phyloP scores from a whole-genome alignment of 1,140 invertebrate species.

The Chironomus tepperi region DNA sequence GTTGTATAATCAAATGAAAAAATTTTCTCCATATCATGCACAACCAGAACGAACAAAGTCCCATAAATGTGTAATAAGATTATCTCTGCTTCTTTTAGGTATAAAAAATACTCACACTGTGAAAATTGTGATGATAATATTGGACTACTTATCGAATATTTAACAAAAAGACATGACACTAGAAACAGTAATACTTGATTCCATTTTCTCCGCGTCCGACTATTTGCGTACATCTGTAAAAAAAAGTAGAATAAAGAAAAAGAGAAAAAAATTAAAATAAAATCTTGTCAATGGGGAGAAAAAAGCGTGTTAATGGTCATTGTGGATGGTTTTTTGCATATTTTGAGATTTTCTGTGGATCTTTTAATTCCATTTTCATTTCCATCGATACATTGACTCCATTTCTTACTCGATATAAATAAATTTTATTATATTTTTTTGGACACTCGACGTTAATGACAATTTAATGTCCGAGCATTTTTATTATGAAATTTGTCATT shows the following conservation, averaged over 20 bases:
- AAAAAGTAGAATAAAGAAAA: conserved; percentile 8
- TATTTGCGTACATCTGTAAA: conserved; percentile 9
- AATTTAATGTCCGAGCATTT: background rate
- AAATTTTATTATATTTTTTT: too few species aligned
- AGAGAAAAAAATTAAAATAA: background rate
- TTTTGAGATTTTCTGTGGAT: background rate
- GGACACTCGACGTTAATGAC: background rate
- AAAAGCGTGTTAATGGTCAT: background rate
- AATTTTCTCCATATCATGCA: too few species aligned
- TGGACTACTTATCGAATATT: conserved; percentile 23
- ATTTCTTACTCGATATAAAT: too few species aligned
- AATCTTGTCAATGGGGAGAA: background rate
- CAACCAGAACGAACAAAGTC: too few species aligned
- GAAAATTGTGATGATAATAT: conserved; percentile 21
- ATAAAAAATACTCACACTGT: conserved; percentile 4
- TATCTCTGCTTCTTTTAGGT: too few species aligned
- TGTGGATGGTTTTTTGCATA: background rate
- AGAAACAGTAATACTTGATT: background rate
- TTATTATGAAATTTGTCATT: background rate
- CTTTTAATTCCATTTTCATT: too few species aligned
- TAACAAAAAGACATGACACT: conserved; percentile 20
- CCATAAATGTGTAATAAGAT: too few species aligned
- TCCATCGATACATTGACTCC: too few species aligned
- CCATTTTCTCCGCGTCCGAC: conserved; percentile 20
- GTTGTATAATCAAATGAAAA: too few species aligned